Evolutionary conservation across 2,888 invertebrate species (phyloP).

Genomic region (Ennomos quercinarius): DNA sequence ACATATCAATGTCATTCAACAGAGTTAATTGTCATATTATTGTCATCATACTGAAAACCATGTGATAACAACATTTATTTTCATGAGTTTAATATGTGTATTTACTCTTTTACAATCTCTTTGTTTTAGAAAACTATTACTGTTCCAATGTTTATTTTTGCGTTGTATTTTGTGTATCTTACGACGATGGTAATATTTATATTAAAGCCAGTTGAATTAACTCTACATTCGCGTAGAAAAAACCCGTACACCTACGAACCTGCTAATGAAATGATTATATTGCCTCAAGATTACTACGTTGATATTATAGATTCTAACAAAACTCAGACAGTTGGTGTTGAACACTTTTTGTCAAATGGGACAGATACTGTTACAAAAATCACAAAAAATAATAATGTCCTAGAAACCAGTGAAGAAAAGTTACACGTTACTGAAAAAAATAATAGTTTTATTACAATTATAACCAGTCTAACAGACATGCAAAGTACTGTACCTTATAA

Average conservation of each 20-base stretch:
- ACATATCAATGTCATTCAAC: too few species aligned
- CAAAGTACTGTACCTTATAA: not conserved
- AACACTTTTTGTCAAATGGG: not conserved
- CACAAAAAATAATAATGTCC: not conserved
- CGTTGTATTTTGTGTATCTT: not conserved
- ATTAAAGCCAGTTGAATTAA: constrained; percentile 1
- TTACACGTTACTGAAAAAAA: not conserved
- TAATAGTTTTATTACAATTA: not conserved
- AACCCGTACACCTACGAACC: constrained; percentile 42
- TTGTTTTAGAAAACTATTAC: constrained; percentile 3
- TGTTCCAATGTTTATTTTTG: not conserved
- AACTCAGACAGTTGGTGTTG: not conserved
- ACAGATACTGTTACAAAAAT: not conserved
- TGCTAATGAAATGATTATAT: constrained; percentile 37
- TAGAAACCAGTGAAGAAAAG: not conserved
- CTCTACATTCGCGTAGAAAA: constrained; percentile 47
- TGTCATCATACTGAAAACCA: too few species aligned
- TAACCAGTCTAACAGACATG: not conserved
- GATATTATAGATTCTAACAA: constrained; percentile 22
- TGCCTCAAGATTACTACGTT: constrained; percentile 48
- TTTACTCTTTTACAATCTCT: too few species aligned
- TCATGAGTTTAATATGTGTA: too few species aligned
- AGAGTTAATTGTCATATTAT: too few species aligned
- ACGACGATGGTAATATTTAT: not conserved
- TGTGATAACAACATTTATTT: too few species aligned